These are phyloP conservation scores for Muricea muricata DNA, from an alignment of 92 coral and sea anemone species.

Conservation along the genomic window DNA sequence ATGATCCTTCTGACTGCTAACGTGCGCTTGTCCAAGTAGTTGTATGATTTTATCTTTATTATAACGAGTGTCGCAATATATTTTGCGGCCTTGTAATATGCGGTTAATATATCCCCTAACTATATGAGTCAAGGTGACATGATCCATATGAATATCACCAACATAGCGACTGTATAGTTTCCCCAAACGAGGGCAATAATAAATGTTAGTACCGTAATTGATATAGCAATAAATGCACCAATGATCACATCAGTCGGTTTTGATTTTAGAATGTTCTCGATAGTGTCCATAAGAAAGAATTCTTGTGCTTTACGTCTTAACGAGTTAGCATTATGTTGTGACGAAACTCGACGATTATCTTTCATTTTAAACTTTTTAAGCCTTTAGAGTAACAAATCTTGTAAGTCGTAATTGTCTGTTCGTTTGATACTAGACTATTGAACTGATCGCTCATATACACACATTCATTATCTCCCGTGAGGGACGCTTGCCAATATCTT, in stretches of 20 bases:
- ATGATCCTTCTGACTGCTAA: no score
- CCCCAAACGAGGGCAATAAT: conserved; percentile 79
- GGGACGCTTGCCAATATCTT: neutral
- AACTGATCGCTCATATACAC: neutral
- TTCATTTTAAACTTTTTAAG: conserved; percentile 16
- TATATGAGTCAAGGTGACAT: conserved; percentile 16
- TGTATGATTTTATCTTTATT: neutral
- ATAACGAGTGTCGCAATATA: neutral
- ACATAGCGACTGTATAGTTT: conserved; percentile 82
- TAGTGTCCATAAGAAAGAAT: conserved; percentile 77
- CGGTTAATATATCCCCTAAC: neutral
- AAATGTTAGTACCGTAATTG: conserved; percentile 78
- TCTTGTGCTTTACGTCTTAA: conserved; percentile 62
- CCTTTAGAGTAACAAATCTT: neutral
- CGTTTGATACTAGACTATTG: neutral
- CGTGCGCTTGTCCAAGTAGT: neutral
- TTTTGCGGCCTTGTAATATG: neutral
- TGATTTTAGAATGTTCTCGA: conserved; percentile 84
- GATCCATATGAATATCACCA: conserved; percentile 92
- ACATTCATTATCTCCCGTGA: no score
- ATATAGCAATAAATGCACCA: conserved; percentile 77
- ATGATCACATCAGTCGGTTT: conserved; percentile 69
- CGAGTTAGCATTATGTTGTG: neutral
- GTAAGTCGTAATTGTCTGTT: neutral
- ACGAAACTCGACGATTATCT: conserved; percentile 34